These are phyloP conservation scores for Lathronympha strigana DNA, from an alignment of 2,888 invertebrate species.

Conservation along the genomic window DNA sequence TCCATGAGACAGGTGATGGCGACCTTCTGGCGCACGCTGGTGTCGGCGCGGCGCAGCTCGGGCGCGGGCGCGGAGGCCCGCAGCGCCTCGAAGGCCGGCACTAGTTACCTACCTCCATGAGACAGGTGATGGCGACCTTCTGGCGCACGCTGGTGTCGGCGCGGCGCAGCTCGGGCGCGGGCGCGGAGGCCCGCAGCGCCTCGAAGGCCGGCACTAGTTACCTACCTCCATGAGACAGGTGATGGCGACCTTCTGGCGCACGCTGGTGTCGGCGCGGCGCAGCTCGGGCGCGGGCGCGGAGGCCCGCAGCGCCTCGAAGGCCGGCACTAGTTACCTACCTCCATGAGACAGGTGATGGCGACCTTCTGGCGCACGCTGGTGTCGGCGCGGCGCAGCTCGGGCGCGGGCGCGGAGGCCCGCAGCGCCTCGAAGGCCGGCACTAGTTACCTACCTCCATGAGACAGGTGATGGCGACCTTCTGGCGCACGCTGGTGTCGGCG, in stretches of 20 bases:
- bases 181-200: too few species aligned
- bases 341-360: conserved; percentile 97
- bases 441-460: conserved; percentile 95
- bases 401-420: conserved; percentile 88
- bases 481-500: conserved; percentile 91
- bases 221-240: neutral
- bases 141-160: too few species aligned
- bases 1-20: conserved; percentile 96
- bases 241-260: too few species aligned
- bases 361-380: conserved; percentile 96
- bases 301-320: too few species aligned
- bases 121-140: too few species aligned
- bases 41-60: conserved; percentile 92
- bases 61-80: conserved; percentile 91
- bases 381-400: too few species aligned
- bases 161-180: too few species aligned
- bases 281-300: too few species aligned
- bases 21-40: conserved; percentile 95
- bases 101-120: too few species aligned
- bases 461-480: conserved; percentile 97
- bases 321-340: conserved; percentile 86
- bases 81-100: too few species aligned
- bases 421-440: conserved; percentile 71
- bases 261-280: too few species aligned
- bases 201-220: too few species aligned